These are phyloP conservation scores for Oreortyx pictus DNA, from an alignment of 2,797 vertebrate species.

Conservation along the genomic window DNA sequence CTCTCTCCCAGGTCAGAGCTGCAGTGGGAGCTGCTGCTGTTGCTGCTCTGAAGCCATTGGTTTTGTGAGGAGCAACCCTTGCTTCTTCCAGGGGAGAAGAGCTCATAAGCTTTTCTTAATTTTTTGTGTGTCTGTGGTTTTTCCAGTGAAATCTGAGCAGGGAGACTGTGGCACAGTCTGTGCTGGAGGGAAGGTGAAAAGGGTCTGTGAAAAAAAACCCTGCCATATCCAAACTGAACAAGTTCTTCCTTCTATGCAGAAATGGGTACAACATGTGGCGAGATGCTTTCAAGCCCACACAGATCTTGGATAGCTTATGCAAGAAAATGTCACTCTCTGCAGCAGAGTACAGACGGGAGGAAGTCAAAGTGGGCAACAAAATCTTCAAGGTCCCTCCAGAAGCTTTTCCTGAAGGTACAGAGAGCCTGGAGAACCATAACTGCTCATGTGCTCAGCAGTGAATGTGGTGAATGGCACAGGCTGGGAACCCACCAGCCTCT, in stretches of 20 bases:
- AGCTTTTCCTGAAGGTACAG: constrained; percentile 86
- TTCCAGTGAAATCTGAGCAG: neutral
- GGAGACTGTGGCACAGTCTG: neutral
- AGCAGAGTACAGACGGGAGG: constrained; percentile 86
- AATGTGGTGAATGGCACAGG: fast-evolving
- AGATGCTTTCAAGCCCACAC: constrained; percentile 88
- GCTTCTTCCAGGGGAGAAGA: neutral
- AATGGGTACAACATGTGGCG: constrained; percentile 91
- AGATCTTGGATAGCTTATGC: constrained; percentile 90
- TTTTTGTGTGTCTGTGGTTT: neutral
- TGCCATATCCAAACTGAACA: neutral
- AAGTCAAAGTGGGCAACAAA: constrained; percentile 93
- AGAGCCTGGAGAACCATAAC: neutral
- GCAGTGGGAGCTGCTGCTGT: neutral
- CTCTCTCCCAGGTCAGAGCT: neutral
- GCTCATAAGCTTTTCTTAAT: neutral
- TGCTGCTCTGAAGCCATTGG: neutral
- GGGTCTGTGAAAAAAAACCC: neutral
- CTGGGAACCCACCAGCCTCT: neutral
- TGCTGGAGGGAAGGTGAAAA: neutral
- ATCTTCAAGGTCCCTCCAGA: constrained; percentile 90
- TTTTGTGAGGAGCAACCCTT: neutral
- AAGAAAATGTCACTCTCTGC: constrained; percentile 84
- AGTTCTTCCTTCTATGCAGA: constrained; percentile 70
- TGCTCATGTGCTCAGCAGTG: neutral